Conservation (phyloP, 2,797 vertebrate species). For the Leuciscus waleckii region DNA sequence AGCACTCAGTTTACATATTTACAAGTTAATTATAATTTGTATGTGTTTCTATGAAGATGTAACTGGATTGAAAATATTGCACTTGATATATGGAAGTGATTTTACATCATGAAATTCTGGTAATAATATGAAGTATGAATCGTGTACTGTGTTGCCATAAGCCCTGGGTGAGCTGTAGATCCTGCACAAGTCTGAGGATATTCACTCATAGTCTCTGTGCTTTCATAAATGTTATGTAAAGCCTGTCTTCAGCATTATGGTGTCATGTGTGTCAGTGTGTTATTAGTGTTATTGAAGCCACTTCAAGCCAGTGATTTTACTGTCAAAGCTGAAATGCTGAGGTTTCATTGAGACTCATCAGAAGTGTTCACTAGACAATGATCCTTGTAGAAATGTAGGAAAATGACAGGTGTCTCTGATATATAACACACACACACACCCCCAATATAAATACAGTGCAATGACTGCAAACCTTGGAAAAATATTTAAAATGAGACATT, state of each 20-base stretch:
- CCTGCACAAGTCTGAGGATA: background rate
- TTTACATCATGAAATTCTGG: background rate
- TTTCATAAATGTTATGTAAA: background rate
- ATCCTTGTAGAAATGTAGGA: background rate
- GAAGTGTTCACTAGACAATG: background rate
- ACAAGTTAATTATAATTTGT: background rate
- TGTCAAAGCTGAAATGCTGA: background rate
- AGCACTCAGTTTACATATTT: background rate
- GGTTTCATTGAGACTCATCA: background rate
- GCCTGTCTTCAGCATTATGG: background rate
- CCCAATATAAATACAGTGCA: background rate
- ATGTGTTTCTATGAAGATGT: background rate
- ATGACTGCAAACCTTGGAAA: background rate
- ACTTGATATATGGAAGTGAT: background rate
- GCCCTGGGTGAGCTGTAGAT: background rate
- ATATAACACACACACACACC: background rate
- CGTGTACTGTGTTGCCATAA: background rate
- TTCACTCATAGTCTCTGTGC: background rate
- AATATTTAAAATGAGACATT: background rate
- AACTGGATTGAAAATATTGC: background rate
- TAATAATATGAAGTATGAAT: background rate
- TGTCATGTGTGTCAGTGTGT: background rate
- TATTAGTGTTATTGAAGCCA: background rate
- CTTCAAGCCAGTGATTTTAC: background rate
- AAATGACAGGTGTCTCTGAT: background rate